These are phyloP conservation scores for Micropoecilia bifurca DNA, from an alignment of 2,797 vertebrate genomes.

Conservation along the genomic window DNA sequence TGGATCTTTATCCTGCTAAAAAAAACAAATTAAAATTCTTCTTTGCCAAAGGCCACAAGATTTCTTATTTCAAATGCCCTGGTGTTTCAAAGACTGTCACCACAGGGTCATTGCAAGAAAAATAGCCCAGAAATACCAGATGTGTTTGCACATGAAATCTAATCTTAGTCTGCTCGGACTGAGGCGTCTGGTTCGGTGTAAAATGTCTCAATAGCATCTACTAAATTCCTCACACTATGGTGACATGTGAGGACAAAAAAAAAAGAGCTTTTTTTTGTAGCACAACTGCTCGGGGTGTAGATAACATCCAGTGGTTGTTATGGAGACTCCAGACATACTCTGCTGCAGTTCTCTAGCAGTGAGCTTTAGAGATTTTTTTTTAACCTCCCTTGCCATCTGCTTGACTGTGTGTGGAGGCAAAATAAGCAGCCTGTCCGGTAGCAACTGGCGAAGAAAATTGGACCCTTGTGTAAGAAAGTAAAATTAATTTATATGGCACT, in stretches of 20 bases:
- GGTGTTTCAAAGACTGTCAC: not conserved
- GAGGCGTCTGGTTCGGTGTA: not conserved
- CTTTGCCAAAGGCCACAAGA: not conserved
- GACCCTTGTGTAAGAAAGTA: not conserved
- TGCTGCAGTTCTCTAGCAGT: not conserved
- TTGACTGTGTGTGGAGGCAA: slow-evolving; percentile 1
- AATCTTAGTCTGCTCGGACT: not conserved
- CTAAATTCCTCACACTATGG: not conserved
- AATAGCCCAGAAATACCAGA: not conserved
- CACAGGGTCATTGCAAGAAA: not conserved
- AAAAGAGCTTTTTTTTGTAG: not conserved
- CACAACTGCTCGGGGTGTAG: not conserved
- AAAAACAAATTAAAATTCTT: not conserved
- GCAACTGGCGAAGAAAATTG: not conserved
- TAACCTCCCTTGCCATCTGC: not conserved
- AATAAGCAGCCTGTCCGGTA: not conserved
- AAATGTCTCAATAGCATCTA: not conserved
- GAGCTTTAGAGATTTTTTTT: not conserved
- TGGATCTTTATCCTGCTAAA: not conserved
- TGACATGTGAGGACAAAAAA: not conserved
- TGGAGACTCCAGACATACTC: slow-evolving; percentile 1
- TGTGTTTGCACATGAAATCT: not conserved
- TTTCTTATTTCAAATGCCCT: not conserved
- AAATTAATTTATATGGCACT: not conserved
- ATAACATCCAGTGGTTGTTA: not conserved